phyloP scores from a whole-genome alignment of 2,113 vertebrate species.

The Todiramphus chloris region DNA sequence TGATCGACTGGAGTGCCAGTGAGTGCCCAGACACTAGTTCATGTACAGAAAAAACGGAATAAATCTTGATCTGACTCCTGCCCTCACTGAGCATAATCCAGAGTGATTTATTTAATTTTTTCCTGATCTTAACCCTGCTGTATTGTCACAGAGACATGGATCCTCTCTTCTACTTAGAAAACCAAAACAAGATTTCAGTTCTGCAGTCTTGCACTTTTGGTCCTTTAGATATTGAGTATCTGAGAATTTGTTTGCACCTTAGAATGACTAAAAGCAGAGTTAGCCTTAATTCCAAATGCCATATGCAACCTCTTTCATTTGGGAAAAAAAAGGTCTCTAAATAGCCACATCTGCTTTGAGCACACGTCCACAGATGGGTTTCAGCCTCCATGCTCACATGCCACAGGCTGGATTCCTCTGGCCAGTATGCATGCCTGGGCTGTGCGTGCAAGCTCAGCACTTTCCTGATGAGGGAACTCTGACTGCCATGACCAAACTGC shows the following conservation, averaged over 20 bases:
- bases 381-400: not conserved
- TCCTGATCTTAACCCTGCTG: not conserved
- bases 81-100: not conserved
- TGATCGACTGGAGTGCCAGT: not conserved
- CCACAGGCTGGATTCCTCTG: not conserved
- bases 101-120: not conserved
- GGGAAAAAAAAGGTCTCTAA: not conserved
- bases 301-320: not conserved
- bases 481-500: not conserved
- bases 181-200: not conserved
- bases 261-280: not conserved
- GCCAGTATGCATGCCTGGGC: not conserved
- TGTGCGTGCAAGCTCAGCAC: not conserved
- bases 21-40: not conserved
- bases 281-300: not conserved
- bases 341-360: not conserved
- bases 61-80: not conserved
- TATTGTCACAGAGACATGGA: not conserved
- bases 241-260: not conserved
- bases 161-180: not conserved
- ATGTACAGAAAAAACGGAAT: not conserved
- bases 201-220: not conserved
- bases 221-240: not conserved
- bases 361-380: accelerated
- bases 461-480: not conserved